phyloP scores from a whole-genome alignment of 1,140 invertebrate species.

The Aphis gossypii region DNA sequence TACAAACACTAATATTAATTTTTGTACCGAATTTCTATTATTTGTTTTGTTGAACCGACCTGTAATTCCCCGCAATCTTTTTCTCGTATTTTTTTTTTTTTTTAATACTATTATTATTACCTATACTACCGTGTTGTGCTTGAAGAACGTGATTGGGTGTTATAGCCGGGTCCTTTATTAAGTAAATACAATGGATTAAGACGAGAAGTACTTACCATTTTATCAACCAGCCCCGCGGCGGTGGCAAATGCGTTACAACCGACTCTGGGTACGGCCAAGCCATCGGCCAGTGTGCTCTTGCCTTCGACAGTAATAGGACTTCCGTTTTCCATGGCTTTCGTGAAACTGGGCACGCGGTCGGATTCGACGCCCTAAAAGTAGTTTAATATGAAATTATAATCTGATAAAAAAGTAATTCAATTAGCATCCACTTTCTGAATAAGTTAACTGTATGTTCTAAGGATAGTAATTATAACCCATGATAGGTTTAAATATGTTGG shows the following conservation, averaged over 20 bases:
- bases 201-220: slow-evolving; percentile 70
- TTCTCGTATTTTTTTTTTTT: too few species aligned
- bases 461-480: too few species aligned
- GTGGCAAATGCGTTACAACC: slow-evolving; percentile 89
- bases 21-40: too few species aligned
- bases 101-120: too few species aligned
- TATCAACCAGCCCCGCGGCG: slow-evolving; percentile 79
- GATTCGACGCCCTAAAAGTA: slow-evolving; percentile 84
- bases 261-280: slow-evolving; percentile 87
- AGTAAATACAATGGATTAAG: not conserved
- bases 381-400: not conserved
- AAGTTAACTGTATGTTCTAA: too few species aligned
- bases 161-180: too few species aligned
- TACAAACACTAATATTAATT: too few species aligned
- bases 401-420: not conserved
- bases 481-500: too few species aligned
- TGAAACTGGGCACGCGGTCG: slow-evolving; percentile 86
- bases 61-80: too few species aligned
- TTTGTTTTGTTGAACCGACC: too few species aligned
- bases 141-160: too few species aligned
- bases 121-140: too few species aligned
- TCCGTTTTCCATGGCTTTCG: slow-evolving; percentile 74
- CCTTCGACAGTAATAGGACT: slow-evolving; percentile 74
- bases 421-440: not conserved
- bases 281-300: slow-evolving; percentile 86